Evolutionary conservation across 2,113 vertebrate genomes (phyloP).

Genomic region (Todiramphus chloris): DNA sequence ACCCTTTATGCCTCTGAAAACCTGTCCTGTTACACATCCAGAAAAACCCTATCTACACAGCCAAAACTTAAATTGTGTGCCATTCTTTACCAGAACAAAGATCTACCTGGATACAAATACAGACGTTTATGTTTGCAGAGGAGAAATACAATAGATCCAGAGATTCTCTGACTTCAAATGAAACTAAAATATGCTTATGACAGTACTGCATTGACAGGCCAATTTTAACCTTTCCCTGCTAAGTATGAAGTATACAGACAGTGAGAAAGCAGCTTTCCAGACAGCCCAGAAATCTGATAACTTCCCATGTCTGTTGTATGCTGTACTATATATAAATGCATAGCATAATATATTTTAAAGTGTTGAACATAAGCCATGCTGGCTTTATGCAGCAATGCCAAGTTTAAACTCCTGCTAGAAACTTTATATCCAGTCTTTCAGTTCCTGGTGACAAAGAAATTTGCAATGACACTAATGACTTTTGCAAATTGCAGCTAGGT

Average conservation of each 20-base stretch:
- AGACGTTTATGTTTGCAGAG: neutral
- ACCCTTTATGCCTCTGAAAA: neutral
- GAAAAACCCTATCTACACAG: neutral
- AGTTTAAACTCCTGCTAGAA: neutral
- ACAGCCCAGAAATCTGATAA: neutral
- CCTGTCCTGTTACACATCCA: neutral
- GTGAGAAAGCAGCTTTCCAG: neutral
- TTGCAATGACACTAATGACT: neutral
- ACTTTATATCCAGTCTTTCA: neutral
- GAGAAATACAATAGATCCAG: neutral
- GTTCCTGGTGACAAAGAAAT: neutral
- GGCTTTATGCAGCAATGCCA: neutral
- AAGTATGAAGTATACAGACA: neutral
- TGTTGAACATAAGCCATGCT: neutral
- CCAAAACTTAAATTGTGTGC: neutral
- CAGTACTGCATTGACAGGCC: neutral
- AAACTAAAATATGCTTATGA: neutral
- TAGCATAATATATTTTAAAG: neutral
- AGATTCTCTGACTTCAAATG: neutral
- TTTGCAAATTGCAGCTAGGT: neutral
- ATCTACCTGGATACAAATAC: neutral
- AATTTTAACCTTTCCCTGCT: neutral
- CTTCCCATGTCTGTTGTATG: neutral
- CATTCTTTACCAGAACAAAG: neutral
- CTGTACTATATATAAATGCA: neutral